Evolutionary conservation across 2,113 vertebrate genomes (phyloP), one percentile per base, ranked within the genome.

Genomic region (Enhydra lutris): DNA sequence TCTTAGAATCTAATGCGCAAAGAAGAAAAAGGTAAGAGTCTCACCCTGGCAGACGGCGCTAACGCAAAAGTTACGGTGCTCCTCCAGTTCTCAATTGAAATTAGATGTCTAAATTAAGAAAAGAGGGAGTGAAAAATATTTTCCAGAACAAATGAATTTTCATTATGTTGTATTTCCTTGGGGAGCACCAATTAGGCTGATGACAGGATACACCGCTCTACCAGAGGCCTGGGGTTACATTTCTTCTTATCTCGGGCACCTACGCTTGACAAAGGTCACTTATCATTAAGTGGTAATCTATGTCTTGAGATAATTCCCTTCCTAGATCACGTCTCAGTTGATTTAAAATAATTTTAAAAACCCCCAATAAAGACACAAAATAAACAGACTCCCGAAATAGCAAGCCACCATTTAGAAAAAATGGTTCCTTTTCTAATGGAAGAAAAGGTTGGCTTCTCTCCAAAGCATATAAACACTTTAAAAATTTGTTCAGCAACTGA

Each of bases 141-240:
- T 95, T 95, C 65, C 39, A 97, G 82, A 97, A 96, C 42, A 71
- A 92, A 83, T 88, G 71, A 91, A 80, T 93, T 97, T 97, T 47
- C 96, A 97, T 92, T 88, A 92, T 65, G 69, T 6, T 81, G 1
- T 23, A 47, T 31, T 84, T 98, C 76, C 74, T 69, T 14, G 29
- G 73, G 82, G 78, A 98, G 26, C 4, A 92, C 73, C 93, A 91
- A 91, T 84, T 45, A 95, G 23, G 45, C 55, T 71, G 95, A 95
- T 91, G 95, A 90, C 63, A 36, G 7, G 93, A 94, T 1, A 61
- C 17, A 50, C 50, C 2, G 18, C 73, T 94, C 95, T 93, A 65
- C 0, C 63, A 59, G 83, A 93, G 21, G 0, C 6, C 26, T 73
- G 7, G 80, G 34, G 71, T 45, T 31, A 29, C 14, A 71, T 89